phyloP scores from a whole-genome alignment of 2,797 vertebrate species.

The Rhinichthys osculus region DNA sequence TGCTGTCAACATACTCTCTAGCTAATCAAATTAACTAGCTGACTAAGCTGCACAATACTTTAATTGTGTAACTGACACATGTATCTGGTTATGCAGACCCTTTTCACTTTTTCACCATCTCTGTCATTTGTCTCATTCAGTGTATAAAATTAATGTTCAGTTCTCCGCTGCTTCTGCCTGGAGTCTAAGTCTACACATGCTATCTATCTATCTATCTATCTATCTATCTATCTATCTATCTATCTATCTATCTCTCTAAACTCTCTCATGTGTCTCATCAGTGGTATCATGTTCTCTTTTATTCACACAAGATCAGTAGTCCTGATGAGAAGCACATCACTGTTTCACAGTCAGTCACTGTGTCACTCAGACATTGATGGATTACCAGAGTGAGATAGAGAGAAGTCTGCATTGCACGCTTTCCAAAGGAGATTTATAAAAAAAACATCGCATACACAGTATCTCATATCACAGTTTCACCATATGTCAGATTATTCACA shows the following conservation, averaged over 20 bases:
- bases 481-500: slow-evolving; percentile 2
- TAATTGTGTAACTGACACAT: slow-evolving; percentile 13
- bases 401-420: background rate
- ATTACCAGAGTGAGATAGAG: slow-evolving; percentile 3
- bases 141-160: background rate
- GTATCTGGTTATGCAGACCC: slow-evolving; percentile 12
- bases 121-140: background rate
- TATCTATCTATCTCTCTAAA: background rate
- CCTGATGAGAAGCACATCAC: slow-evolving; percentile 51
- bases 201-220: background rate
- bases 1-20: slow-evolving; percentile 15
- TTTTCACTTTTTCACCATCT: background rate
- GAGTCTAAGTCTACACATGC: slow-evolving; percentile 8
- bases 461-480: background rate
- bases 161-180: slow-evolving; percentile 20
- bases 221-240: background rate
- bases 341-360: slow-evolving; percentile 36
- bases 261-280: slow-evolving; percentile 43
- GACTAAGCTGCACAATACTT: slow-evolving; percentile 30
- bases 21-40: slow-evolving; percentile 12
- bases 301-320: slow-evolving; percentile 22
- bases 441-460: background rate
- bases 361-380: slow-evolving; percentile 24
- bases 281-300: slow-evolving; percentile 38
- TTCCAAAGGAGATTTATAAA: slow-evolving; percentile 13